Conservation (phyloP, 2,113 vertebrate genomes). For the Formicarius rufipectus region DNA sequence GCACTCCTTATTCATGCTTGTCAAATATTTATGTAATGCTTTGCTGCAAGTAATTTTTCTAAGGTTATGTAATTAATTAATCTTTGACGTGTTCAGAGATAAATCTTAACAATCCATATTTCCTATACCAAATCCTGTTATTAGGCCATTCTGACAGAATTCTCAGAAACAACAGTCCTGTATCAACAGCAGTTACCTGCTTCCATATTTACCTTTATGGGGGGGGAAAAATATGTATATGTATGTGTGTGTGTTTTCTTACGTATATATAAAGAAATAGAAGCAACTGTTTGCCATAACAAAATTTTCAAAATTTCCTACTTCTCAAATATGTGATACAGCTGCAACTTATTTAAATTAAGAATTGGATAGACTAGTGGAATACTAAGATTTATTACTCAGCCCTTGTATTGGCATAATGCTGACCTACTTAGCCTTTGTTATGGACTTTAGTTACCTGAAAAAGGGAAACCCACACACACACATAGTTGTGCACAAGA, state of each 20-base stretch:
- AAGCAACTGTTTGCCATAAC: background rate
- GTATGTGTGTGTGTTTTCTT: too few relatives aligned
- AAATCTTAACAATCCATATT: background rate
- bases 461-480: background rate
- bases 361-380: background rate
- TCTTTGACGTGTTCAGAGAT: background rate
- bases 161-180: background rate
- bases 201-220: background rate
- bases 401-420: background rate
- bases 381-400: background rate
- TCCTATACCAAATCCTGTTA: background rate
- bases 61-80: background rate
- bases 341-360: background rate
- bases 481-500: background rate
- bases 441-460: background rate
- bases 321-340: background rate
- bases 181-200: background rate
- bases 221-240: background rate
- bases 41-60: background rate
- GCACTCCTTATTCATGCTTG: background rate
- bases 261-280: background rate
- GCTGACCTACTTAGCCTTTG: background rate
- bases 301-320: background rate
- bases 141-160: background rate
- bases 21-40: background rate